A percentile compares a stretch with the other conserved stretches of the same genome.
phyloP scores from a whole-genome alignment of 53 echinoderm and acorn worm genomes.

The Astropecten irregularis region DNA sequence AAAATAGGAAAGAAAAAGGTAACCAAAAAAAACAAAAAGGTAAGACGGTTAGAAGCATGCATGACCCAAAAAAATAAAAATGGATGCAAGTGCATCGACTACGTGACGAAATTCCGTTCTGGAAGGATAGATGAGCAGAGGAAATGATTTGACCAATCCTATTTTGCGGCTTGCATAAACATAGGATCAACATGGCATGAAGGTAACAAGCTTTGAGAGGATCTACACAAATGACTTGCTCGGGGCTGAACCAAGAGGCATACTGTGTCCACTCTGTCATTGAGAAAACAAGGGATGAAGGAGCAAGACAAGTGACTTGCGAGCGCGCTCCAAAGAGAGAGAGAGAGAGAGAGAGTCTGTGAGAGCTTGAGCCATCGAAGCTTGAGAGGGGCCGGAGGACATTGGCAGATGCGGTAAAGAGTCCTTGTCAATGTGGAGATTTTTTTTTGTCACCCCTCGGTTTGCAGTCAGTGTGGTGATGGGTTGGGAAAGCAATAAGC shows the following conservation, averaged over 20 bases:
- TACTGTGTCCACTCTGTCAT: slow-evolving; percentile 36
- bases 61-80: slow-evolving; percentile 32
- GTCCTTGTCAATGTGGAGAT: too few species aligned
- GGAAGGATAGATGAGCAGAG: slow-evolving; percentile 31
- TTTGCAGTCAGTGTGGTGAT: background rate
- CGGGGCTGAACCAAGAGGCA: slow-evolving; percentile 23
- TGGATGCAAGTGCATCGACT: too few species aligned
- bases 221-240: slow-evolving; percentile 47
- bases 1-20: too few species aligned
- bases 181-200: slow-evolving; percentile 45
- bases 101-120: slow-evolving; percentile 35
- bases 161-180: slow-evolving; percentile 56
- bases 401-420: slow-evolving; percentile 41
- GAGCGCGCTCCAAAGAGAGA: too few species aligned
- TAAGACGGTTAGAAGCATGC: slow-evolving; percentile 25
- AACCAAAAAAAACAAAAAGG: too few species aligned
- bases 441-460: slow-evolving; percentile 1
- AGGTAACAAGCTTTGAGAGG: slow-evolving; percentile 51
- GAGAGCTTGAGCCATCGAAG: too few species aligned
- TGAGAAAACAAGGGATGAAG: slow-evolving; percentile 26
- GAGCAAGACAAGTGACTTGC: slow-evolving; percentile 5
- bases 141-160: slow-evolving; percentile 57
- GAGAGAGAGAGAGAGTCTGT: background rate
- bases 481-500: slow-evolving; percentile 9
- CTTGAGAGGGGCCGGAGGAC: slow-evolving; percentile 20